Evolutionary conservation across 2,888 invertebrate species (phyloP), one percentile per base, ranked within the genome.

Genomic region (Parnassius mnemosyne): DNA sequence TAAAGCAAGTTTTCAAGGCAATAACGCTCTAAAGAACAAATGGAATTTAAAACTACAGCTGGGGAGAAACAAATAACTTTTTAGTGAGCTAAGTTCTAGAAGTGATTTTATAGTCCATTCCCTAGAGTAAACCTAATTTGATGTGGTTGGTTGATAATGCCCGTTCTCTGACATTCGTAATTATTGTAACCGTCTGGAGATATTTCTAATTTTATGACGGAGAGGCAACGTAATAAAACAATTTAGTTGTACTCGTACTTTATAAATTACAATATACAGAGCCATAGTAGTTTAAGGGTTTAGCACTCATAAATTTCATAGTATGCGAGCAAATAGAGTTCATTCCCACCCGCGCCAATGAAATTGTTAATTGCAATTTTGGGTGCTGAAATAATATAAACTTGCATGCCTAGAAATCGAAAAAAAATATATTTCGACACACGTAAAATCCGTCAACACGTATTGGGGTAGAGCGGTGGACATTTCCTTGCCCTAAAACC

Each of bases 101-200:
- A 59, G n/a, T 59, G 59, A 59, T 63, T 63, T 63, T 59, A 63
- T 56, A 50, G 51, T 46, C 52, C 5, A 51, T 41, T 52, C 59
- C 51, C 57, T 12, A 25, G 54, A 52, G 58, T 49, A 44, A 42
- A 52, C 20, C 52, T 55, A 56, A 59, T 59, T 55, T 59, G 55
- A 52, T 59, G 59, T 51, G 59, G 54, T 16, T 43, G 42, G 12
- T 41, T 12, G 51, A 59, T 63, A 59, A 46, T 13, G 55, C 16
- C 20, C 52, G 43, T 47, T 47, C 52, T 25, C 52, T 13, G n/a
- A 53, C n/a, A 25, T 53, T 46, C 7, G 20, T 42, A 41, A 51
- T 57, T 54, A 54, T 51, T 16, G 47, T 53, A 57, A 50, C 50
- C 20, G 50, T 34, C n/a, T 50, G n/a, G 10, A 41, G 49, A 20